These are phyloP conservation scores for Taenioides sp. DNA, from an alignment of 2,797 vertebrate species.

Conservation along the genomic window DNA sequence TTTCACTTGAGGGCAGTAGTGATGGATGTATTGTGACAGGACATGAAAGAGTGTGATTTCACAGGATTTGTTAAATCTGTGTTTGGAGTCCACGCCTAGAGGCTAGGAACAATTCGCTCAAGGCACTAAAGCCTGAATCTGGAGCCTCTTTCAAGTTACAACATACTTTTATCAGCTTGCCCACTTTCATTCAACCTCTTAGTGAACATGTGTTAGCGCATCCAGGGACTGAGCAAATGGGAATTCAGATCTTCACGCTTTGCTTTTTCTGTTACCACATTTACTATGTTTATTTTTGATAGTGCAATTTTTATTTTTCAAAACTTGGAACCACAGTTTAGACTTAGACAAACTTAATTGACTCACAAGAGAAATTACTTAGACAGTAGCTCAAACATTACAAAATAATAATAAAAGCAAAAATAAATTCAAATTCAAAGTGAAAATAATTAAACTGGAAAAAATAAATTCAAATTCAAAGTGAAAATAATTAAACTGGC, in stretches of 20 bases:
- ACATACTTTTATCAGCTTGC: not conserved
- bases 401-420: too few relatives aligned
- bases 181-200: constrained; percentile 1
- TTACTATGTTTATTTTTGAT: not conserved
- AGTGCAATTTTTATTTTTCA: too few relatives aligned
- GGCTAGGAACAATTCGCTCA: constrained; percentile 5
- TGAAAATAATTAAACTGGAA: too few relatives aligned
- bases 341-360: too few relatives aligned
- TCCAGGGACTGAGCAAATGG: not conserved
- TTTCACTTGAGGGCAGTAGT: not conserved
- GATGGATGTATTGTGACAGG: constrained; percentile 9
- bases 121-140: constrained; percentile 1
- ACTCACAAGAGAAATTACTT: too few relatives aligned
- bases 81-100: constrained; percentile 9
- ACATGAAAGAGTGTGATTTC: constrained; percentile 13
- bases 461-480: too few relatives aligned
- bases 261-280: not conserved
- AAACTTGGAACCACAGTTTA: too few relatives aligned
- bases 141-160: constrained; percentile 1
- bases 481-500: too few relatives aligned
- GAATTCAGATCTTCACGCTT: not conserved
- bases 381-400: too few relatives aligned
- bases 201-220: constrained; percentile 1
- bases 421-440: too few relatives aligned
- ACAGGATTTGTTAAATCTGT: constrained; percentile 15